Evolutionary conservation across 2,113 vertebrate species (phyloP).

Genomic region (Jaculus jaculus): DNA sequence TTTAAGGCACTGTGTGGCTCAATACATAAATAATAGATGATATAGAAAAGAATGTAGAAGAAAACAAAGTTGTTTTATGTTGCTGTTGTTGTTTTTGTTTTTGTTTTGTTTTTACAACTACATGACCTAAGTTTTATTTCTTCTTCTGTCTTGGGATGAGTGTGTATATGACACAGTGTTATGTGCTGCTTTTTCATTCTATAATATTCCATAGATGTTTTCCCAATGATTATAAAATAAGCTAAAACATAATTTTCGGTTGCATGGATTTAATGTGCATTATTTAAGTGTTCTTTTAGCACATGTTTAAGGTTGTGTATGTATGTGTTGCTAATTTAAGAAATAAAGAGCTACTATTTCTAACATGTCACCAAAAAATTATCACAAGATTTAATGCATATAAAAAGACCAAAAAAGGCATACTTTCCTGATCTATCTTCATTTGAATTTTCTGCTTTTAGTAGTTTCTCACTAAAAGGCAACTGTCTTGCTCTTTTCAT

Average conservation of each 20-base stretch:
- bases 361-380: constrained; percentile 9
- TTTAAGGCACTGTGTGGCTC: not conserved
- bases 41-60: not conserved
- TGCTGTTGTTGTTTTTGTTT: too few relatives aligned
- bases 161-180: not conserved
- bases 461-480: constrained; percentile 42
- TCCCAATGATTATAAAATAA: constrained; percentile 9
- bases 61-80: constrained; percentile 14
- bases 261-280: constrained; percentile 3
- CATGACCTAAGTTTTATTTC: not conserved
- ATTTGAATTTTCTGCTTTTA: constrained; percentile 43
- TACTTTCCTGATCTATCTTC: constrained; percentile 22
- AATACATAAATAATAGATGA: not conserved
- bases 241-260: constrained; percentile 24
- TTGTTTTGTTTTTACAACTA: not conserved
- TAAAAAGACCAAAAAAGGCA: constrained; percentile 1
- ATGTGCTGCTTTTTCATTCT: not conserved
- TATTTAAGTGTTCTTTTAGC: constrained; percentile 43
- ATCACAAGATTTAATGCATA: constrained; percentile 5
- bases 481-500: not conserved
- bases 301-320: not conserved
- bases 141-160: not conserved
- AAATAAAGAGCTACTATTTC: constrained; percentile 30
- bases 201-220: constrained; percentile 5
- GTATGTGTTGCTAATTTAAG: not conserved